Percentiles rank a stretch among this genome's conserved stretches.
These are phyloP conservation scores for Epinephelus moara DNA, from an alignment of 2,113 vertebrate species.

Conservation along the genomic window DNA sequence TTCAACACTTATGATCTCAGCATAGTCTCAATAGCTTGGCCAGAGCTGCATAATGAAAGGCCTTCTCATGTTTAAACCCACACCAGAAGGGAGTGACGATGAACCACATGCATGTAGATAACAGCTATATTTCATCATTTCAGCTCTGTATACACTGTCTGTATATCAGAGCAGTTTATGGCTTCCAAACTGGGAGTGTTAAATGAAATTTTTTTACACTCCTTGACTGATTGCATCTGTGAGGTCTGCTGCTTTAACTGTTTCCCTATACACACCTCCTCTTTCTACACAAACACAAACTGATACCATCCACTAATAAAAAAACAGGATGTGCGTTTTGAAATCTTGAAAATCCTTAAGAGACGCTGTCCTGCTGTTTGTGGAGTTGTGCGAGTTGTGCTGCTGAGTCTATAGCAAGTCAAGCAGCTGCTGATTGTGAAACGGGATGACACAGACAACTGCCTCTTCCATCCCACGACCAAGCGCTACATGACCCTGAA, in stretches of 20 bases:
- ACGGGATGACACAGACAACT: slow-evolving; percentile 63
- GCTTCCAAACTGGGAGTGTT: slow-evolving; percentile 19
- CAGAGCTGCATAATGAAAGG: slow-evolving; percentile 3
- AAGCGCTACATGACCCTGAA: slow-evolving; percentile 61
- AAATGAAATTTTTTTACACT: slow-evolving; percentile 24
- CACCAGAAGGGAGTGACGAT: slow-evolving; percentile 11
- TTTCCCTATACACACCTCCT: not conserved
- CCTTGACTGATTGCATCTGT: slow-evolving; percentile 42
- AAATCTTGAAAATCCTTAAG: slow-evolving; percentile 6
- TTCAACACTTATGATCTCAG: slow-evolving; percentile 15
- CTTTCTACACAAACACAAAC: slow-evolving; percentile 12
- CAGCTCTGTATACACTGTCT: slow-evolving; percentile 21
- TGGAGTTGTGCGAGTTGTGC: slow-evolving; percentile 3
- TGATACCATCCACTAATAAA: not conserved
- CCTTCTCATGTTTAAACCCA: slow-evolving; percentile 20
- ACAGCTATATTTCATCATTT: slow-evolving; percentile 27
- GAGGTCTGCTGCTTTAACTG: slow-evolving; percentile 13
- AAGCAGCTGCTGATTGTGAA: slow-evolving; percentile 55
- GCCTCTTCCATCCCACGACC: slow-evolving; percentile 49
- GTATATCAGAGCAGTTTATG: slow-evolving; percentile 32
- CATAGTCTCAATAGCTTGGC: not conserved
- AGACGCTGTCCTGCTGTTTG: not conserved
- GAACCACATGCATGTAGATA: slow-evolving; percentile 36
- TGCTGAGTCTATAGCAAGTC: slow-evolving; percentile 7
- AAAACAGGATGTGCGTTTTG: slow-evolving; percentile 8